Base-by-base conservation (phyloP, 2,797 vertebrate genomes). In the Amblyraja radiata region DNA sequence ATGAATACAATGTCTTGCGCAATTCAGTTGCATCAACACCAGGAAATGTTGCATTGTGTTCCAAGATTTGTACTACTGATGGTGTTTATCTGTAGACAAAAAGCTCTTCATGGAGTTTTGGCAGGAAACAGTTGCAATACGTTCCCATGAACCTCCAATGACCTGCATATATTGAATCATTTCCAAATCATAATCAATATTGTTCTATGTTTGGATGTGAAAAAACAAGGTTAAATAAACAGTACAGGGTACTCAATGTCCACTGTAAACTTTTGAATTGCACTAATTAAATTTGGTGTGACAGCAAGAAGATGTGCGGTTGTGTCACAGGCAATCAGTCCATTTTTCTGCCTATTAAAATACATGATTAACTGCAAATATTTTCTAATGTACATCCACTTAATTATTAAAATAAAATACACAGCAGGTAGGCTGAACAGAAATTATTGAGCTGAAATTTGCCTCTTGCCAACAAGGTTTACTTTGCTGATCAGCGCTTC, bases 91-190 rank as follows among this genome's bases (percentile, higher is more conserved):
- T 65, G 32, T 16, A 61, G 84, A 88, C 84, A 61, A 7, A 23
- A 2, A 32, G 61, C 61, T 88, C 84, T 10, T 88, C 84, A 23
- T 68, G 28, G 1, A 32, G 28, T n/a, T 63, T n/a, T 86, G 28
- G 63, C 25, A 63, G 83, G 58, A 68, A 88, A 32, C 61, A 68
- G 14, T 88, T 36, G n/a, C 84, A 68, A 25, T 9, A 86, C 25
- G 2, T 88, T 88, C 61, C 65, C 84, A 88, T 68, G 83, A 88
- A 88, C 84, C 61, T 68, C 63, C 16, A n/a, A 88, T 32, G 61
- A 88, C 84, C 84, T 88, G 18, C n/a, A 36, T 8, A 36, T 68
- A 88, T 36, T 88, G 32, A n/a, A 36, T 68, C 0, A 68, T 88
- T 91, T 46, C 68, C 23, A 28, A 91, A 71, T 2, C 36, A 65